Conservation (phyloP, 2,113 vertebrate species). For the Tauraco erythrolophus region DNA sequence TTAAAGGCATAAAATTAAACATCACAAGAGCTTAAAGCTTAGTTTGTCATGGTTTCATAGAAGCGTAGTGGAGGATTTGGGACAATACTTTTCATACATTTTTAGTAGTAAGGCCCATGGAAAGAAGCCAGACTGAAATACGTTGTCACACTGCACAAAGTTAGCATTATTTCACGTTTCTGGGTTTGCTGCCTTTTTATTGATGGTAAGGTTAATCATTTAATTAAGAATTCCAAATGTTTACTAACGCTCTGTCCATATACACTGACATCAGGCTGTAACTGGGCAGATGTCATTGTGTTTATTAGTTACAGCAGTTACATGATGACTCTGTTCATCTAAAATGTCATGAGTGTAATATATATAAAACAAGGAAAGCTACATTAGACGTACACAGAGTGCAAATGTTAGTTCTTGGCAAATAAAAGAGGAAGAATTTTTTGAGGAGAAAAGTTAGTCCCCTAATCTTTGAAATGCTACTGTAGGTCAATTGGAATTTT, state of each 20-base stretch:
- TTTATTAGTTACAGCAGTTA: background rate
- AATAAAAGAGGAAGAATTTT: background rate
- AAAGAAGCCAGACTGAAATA: background rate
- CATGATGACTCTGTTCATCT: background rate
- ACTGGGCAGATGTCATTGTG: background rate
- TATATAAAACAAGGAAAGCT: background rate
- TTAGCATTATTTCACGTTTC: background rate
- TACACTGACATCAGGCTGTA: background rate
- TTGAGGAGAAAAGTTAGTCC: background rate
- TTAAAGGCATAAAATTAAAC: background rate
- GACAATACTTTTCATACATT: background rate
- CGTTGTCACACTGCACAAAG: background rate
- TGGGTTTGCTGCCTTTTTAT: background rate
- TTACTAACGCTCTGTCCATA: background rate
- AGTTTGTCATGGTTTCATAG: background rate
- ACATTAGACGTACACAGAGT: background rate
- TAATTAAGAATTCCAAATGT: background rate
- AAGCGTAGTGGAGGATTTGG: background rate
- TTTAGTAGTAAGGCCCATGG: background rate
- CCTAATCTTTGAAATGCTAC: slow-evolving; percentile 7
- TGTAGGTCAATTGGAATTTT: background rate
- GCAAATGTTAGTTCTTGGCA: background rate
- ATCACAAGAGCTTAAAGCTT: background rate
- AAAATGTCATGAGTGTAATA: background rate
- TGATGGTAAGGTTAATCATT: background rate